Conservation (phyloP, 2,113 vertebrate species). For the Varanus salvator region DNA sequence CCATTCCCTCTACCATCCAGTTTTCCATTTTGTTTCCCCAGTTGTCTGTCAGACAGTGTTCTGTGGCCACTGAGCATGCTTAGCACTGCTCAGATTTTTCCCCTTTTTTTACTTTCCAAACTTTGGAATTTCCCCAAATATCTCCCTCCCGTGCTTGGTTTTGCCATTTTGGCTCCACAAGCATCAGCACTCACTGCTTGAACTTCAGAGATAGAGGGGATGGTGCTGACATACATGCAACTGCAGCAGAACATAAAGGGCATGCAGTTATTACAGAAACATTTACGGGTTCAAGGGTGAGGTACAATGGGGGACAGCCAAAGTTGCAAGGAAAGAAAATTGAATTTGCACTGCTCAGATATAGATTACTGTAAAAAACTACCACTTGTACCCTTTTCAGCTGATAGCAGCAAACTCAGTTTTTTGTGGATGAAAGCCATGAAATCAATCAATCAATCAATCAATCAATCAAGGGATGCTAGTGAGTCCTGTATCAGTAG, state of each 20-base stretch:
- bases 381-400: neutral
- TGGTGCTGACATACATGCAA: neutral
- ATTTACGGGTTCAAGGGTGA: neutral
- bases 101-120: neutral
- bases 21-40: slow-evolving; percentile 1
- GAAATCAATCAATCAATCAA: no score
- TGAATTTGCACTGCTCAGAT: neutral
- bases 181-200: neutral
- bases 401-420: neutral
- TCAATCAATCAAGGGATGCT: no score
- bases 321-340: neutral
- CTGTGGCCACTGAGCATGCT: neutral
- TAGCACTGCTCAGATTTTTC: neutral
- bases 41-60: neutral
- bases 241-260: neutral
- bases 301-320: neutral
- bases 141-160: neutral
- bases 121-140: neutral
- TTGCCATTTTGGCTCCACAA: neutral
- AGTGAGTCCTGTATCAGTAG: no score
- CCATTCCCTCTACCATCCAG: neutral
- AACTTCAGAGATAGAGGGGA: neutral
- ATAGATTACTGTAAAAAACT: neutral
- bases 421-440: neutral
- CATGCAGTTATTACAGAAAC: neutral